phyloP scores from a whole-genome alignment of 2,113 vertebrate species.

The Desmodus rotundus region DNA sequence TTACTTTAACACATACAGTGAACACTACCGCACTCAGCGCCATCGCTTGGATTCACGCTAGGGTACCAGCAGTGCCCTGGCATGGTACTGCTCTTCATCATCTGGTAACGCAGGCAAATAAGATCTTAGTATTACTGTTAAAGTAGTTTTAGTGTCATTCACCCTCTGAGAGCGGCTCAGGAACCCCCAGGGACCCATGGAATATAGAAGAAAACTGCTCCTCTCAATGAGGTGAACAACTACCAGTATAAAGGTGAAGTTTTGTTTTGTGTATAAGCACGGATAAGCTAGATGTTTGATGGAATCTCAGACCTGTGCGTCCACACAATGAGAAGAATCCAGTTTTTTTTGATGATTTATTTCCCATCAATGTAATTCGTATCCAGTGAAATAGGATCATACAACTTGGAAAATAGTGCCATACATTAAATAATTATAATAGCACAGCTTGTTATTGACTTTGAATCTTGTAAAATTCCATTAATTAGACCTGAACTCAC shows the following conservation, averaged over 20 bases:
- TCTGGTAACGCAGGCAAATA: background rate
- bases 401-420: background rate
- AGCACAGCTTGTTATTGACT: background rate
- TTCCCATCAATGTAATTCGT: background rate
- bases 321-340: background rate
- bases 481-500: background rate
- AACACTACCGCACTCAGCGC: background rate
- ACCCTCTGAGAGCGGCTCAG: background rate
- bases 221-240: background rate
- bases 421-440: background rate
- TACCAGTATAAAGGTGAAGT: background rate
- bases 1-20: background rate
- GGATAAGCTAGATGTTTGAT: background rate
- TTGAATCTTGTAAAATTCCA: background rate
- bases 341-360: background rate
- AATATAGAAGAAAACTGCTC: background rate
- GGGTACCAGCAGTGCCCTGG: background rate
- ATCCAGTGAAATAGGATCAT: background rate
- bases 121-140: background rate
- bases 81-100: too few relatives aligned
- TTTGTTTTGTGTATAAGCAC: background rate
- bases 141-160: background rate
- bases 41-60: background rate
- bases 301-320: background rate
- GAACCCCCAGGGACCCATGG: background rate